phyloP scores from a whole-genome alignment of 2,797 vertebrate species.

The Poecilia picta region DNA sequence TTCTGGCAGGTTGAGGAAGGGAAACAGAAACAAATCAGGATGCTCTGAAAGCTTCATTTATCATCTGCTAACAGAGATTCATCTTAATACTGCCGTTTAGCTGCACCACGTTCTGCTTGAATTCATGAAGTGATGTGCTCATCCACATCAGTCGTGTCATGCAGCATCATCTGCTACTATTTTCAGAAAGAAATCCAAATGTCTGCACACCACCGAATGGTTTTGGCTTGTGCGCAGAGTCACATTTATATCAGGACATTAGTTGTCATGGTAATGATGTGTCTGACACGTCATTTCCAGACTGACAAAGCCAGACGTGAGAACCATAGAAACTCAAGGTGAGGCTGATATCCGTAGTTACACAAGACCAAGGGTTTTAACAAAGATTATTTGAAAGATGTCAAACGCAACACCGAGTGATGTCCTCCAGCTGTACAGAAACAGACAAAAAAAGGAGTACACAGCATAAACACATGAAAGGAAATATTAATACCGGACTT shows the following conservation, averaged over 20 bases:
- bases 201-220: slow-evolving; percentile 23
- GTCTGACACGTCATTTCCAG: slow-evolving; percentile 50
- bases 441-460: not conserved
- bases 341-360: slow-evolving; percentile 17
- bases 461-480: not conserved
- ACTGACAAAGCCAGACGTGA: slow-evolving; percentile 29
- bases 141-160: slow-evolving; percentile 17
- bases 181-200: slow-evolving; percentile 41
- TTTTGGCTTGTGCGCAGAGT: slow-evolving; percentile 43
- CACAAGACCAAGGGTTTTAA: slow-evolving; percentile 3
- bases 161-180: slow-evolving; percentile 32
- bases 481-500: not conserved
- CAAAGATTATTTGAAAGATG: slow-evolving; percentile 21
- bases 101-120: slow-evolving; percentile 37
- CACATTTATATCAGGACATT: slow-evolving; percentile 39
- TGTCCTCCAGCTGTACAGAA: slow-evolving; percentile 8
- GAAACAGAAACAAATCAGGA: slow-evolving; percentile 54
- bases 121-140: slow-evolving; percentile 15
- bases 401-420: not conserved
- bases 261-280: slow-evolving; percentile 51
- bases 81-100: slow-evolving; percentile 53
- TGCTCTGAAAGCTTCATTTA: slow-evolving; percentile 59
- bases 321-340: slow-evolving; percentile 23
- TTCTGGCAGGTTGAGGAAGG: slow-evolving; percentile 52
- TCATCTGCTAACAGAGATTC: slow-evolving; percentile 54